Conservation (phyloP, 2,888 invertebrate genomes). For the Oasisia sp. region DNA sequence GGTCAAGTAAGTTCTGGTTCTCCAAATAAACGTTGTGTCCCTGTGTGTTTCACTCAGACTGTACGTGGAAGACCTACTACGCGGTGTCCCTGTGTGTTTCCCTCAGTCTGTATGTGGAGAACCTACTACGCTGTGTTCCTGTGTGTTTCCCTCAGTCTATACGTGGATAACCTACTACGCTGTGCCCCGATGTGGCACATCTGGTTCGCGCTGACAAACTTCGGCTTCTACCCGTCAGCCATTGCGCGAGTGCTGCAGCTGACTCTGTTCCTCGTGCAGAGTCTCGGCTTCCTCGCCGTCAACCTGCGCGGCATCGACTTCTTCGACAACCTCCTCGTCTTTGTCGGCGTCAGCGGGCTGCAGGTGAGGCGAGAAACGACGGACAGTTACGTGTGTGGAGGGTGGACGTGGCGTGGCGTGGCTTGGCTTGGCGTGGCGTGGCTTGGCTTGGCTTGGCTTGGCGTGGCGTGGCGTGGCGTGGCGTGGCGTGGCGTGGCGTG, state of each 20-base stretch:
- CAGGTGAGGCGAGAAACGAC: neutral
- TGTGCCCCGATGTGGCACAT: slow-evolving; percentile 19
- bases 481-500: too few species aligned
- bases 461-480: too few species aligned
- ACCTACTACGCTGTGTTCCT: neutral
- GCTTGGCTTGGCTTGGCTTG: too few species aligned
- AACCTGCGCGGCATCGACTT: neutral
- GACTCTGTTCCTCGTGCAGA: slow-evolving; percentile 23
- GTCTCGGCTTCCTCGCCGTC: neutral
- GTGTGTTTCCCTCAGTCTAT: neutral
- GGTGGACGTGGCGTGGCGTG: too few species aligned
- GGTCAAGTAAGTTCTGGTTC: neutral
- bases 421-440: too few species aligned
- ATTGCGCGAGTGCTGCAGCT: slow-evolving; percentile 14
- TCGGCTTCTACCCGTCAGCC: slow-evolving; percentile 22
- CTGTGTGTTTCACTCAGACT: too few species aligned
- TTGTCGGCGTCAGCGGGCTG: neutral
- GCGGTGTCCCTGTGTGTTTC: too few species aligned
- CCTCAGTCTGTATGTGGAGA: too few species aligned
- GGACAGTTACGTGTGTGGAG: too few species aligned
- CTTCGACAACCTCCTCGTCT: neutral
- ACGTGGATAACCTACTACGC: slow-evolving; percentile 13
- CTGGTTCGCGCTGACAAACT: slow-evolving; percentile 24
- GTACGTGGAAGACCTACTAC: too few species aligned
- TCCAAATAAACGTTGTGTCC: neutral